A percentile compares a stretch with the other conserved stretches of the same genome.
Conservation (phyloP, 2,888 invertebrate genomes). For the Drosophila pegasa region DNA sequence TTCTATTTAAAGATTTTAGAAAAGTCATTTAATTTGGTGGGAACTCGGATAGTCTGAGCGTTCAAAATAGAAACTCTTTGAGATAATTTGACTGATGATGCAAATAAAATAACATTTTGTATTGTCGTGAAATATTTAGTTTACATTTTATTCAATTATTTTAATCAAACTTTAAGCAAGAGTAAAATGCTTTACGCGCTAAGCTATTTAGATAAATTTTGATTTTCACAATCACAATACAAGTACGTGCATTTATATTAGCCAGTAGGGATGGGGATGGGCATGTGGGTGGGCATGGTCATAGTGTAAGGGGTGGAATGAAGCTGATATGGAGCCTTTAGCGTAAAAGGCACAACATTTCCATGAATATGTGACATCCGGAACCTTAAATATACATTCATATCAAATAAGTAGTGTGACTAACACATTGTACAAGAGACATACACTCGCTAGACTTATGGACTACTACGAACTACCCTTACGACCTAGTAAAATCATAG, state of each 20-base stretch:
- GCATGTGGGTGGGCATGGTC: slow-evolving; percentile 21
- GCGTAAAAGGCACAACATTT: slow-evolving; percentile 68
- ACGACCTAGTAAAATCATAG: slow-evolving; percentile 76
- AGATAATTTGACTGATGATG: no score
- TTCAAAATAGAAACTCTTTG: not conserved
- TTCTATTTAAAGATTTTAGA: not conserved
- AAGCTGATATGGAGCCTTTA: slow-evolving; percentile 34
- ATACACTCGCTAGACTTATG: slow-evolving; percentile 35
- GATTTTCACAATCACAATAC: slow-evolving; percentile 25
- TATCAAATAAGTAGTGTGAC: slow-evolving; percentile 31
- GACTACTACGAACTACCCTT: slow-evolving; percentile 62
- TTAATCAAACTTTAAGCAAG: not conserved
- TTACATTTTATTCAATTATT: slow-evolving; percentile 13
- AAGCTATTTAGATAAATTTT: slow-evolving; percentile 13
- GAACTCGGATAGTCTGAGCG: not conserved
- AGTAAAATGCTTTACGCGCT: slow-evolving; percentile 2
- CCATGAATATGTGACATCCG: slow-evolving; percentile 64
- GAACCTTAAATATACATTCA: slow-evolving; percentile 58
- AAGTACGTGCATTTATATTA: slow-evolving; percentile 17
- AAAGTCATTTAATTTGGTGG: not conserved
- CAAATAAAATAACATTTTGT: not conserved
- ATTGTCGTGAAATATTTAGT: not conserved
- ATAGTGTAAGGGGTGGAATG: slow-evolving; percentile 2
- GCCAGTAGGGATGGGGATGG: no score
- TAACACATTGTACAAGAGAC: slow-evolving; percentile 48